These are phyloP conservation scores for Chloroceryle inda DNA, from an alignment of 2,797 vertebrate species.

Conservation along the genomic window DNA sequence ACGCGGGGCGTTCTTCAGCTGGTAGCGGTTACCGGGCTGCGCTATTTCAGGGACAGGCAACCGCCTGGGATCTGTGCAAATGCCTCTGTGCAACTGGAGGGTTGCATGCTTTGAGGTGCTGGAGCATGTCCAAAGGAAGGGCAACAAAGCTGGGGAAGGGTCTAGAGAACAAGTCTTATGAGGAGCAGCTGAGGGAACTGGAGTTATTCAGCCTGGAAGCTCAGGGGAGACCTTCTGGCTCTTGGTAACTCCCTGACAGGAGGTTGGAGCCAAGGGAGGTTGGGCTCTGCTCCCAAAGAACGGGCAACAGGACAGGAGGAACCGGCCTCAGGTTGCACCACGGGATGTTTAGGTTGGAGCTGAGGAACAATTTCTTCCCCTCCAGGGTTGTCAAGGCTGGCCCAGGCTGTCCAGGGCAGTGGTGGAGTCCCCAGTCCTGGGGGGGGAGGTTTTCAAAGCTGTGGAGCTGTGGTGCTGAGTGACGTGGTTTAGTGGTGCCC, in stretches of 20 bases:
- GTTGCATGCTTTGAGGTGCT: background rate
- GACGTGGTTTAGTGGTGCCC: background rate
- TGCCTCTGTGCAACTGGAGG: background rate
- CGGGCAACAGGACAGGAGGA: background rate
- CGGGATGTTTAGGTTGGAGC: background rate
- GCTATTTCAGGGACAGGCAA: slow-evolving; percentile 14
- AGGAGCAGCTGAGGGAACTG: background rate
- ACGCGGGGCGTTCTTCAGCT: background rate
- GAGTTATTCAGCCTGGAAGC: background rate
- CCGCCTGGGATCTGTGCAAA: background rate
- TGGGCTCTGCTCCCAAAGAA: background rate
- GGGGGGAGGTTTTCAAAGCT: background rate
- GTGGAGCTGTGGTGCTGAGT: background rate
- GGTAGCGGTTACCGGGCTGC: background rate
- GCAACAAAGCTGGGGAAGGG: background rate
- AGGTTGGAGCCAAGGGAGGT: background rate
- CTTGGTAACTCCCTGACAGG: background rate
- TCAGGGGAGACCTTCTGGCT: background rate
- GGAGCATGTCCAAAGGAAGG: background rate
- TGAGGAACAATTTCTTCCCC: background rate
- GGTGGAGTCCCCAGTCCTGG: background rate
- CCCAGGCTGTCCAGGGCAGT: background rate
- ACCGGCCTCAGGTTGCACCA: background rate
- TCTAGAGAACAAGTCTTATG: background rate
- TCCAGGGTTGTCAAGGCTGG: background rate